phyloP scores from a whole-genome alignment of 2,797 vertebrate species.

The Cryptoblepharus egeriae region DNA sequence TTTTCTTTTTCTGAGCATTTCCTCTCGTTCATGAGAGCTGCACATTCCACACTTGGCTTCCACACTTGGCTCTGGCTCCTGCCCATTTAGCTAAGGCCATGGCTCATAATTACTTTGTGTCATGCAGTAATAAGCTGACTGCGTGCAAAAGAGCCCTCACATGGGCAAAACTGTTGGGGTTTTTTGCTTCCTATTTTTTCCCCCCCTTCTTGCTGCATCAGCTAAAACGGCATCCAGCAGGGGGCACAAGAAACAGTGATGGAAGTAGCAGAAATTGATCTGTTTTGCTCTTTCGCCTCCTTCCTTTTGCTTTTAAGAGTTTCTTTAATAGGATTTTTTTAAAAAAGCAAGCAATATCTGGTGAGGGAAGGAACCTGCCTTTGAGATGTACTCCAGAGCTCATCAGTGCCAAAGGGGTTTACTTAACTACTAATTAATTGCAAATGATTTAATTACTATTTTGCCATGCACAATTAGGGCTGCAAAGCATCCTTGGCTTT shows the following conservation, averaged over 20 bases:
- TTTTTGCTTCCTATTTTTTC: neutral
- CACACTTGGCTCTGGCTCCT: neutral
- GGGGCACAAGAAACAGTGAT: constrained; percentile 36
- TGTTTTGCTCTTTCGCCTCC: constrained; percentile 6
- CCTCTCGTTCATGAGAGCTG: neutral
- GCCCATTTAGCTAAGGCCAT: fast-evolving
- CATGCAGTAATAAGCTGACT: fast-evolving
- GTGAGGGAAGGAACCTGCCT: neutral
- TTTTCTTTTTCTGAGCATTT: neutral
- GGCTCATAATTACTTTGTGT: fast-evolving
- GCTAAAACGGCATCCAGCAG: constrained; percentile 39
- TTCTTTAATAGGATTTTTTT: neutral
- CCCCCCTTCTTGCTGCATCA: neutral
- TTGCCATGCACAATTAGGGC: constrained; percentile 61
- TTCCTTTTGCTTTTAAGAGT: neutral
- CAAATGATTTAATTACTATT: constrained; percentile 74
- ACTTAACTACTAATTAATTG: constrained; percentile 71
- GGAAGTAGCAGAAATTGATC: constrained; percentile 1
- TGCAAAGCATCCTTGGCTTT: constrained; percentile 45
- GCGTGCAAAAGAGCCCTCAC: neutral
- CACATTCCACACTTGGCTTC: neutral
- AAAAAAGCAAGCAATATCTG: neutral
- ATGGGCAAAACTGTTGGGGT: no score
- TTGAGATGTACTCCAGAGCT: neutral
- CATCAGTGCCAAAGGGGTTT: constrained; percentile 44